A percentile compares a stretch with the other conserved stretches of the same genome.
phyloP scores from a whole-genome alignment of 1,140 invertebrate species.

The Drosophila nigromelanica region DNA sequence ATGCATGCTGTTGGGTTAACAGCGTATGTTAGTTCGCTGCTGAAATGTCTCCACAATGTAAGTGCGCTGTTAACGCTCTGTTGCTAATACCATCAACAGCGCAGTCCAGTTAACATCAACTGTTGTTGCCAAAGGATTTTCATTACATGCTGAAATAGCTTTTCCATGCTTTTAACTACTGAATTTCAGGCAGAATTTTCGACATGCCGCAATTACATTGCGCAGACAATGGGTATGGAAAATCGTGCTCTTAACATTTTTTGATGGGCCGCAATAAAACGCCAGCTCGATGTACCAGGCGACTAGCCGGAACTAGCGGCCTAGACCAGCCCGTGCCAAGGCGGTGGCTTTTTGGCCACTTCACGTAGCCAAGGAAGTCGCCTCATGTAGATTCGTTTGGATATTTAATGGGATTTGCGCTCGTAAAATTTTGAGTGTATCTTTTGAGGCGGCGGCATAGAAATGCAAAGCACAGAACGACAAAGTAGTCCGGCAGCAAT shows the following conservation, averaged over 20 bases:
- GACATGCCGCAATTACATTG: constrained; percentile 63
- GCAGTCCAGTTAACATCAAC: neutral
- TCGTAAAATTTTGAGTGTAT: constrained; percentile 79
- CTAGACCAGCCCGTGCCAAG: neutral
- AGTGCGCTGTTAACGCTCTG: neutral
- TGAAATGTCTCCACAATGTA: constrained; percentile 48
- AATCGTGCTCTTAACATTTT: constrained; percentile 68
- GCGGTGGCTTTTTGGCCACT: constrained; percentile 24
- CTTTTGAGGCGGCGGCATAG: constrained; percentile 32
- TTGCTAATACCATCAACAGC: constrained; percentile 2
- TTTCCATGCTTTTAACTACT: constrained; percentile 32
- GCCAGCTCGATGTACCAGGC: constrained; percentile 12
- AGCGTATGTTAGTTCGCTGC: constrained; percentile 10
- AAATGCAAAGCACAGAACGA: constrained; percentile 64
- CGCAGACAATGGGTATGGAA: constrained; percentile 70
- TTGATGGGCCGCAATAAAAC: constrained; percentile 76
- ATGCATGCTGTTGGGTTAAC: neutral
- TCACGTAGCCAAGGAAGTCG: constrained; percentile 63
- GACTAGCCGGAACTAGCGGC: constrained; percentile 52
- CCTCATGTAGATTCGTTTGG: constrained; percentile 67
- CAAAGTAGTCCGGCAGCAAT: constrained; percentile 64
- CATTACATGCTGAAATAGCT: constrained; percentile 17
- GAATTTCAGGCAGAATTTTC: constrained; percentile 57
- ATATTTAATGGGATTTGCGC: constrained; percentile 76
- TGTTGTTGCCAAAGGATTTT: constrained; percentile 11